Conservation (phyloP, 2,888 invertebrate species). For the Trichopoda pennipes region DNA sequence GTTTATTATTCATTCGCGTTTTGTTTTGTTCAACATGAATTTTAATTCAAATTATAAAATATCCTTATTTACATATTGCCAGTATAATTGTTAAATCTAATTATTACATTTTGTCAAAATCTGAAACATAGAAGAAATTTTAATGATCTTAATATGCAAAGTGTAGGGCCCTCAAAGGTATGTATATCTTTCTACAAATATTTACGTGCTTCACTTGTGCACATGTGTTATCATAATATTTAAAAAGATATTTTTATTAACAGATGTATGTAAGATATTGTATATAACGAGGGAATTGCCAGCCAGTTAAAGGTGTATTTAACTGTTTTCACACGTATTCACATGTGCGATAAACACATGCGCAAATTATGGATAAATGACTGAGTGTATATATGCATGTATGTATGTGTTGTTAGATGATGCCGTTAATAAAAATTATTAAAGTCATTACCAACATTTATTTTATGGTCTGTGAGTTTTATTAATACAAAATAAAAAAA, state of each 20-base stretch:
- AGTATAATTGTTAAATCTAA: conserved; percentile 2
- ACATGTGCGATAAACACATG: conserved; percentile 17
- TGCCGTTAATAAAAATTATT: conserved; percentile 45
- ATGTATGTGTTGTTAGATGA: not conserved
- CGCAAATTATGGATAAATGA: conserved; percentile 3
- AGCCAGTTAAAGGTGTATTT: conserved; percentile 1
- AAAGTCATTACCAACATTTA: conserved; percentile 60
- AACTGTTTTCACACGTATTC: conserved; percentile 15
- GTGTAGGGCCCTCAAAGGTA: too few relatives aligned
- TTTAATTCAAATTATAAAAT: not conserved
- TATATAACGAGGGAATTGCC: not conserved
- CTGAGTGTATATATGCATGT: not conserved
- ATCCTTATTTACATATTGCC: not conserved
- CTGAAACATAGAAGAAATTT: not conserved
- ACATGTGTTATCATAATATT: not conserved
- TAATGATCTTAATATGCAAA: too few relatives aligned
- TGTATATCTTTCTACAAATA: too few relatives aligned
- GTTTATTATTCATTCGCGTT: too few relatives aligned
- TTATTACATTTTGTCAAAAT: not conserved
- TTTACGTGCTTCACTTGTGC: not conserved
- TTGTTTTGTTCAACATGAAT: not conserved
- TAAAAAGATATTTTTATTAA: not conserved
- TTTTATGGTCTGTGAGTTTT: conserved; percentile 60
- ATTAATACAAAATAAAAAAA: conserved; percentile 31
- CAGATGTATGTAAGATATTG: not conserved